Percentiles rank a stretch among this genome's conserved stretches.
Conservation (phyloP, 2,113 vertebrate genomes). For the Pachycephala philippinensis region DNA sequence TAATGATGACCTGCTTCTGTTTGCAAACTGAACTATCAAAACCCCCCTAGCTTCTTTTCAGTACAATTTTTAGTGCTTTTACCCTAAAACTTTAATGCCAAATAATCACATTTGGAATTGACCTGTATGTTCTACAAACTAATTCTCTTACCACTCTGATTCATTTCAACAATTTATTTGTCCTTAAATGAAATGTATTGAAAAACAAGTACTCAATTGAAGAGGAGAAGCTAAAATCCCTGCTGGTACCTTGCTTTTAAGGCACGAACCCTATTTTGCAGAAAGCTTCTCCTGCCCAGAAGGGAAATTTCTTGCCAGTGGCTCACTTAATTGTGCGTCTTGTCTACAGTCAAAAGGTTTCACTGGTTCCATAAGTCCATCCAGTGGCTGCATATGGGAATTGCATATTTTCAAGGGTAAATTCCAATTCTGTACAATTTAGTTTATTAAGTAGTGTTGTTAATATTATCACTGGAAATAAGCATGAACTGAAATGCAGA, state of each 20-base stretch:
- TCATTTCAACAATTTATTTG: background rate
- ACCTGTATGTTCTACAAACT: background rate
- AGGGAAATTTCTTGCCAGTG: background rate
- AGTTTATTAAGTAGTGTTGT: background rate
- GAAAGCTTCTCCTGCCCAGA: background rate
- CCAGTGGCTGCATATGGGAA: constrained; percentile 41
- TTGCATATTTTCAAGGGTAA: background rate
- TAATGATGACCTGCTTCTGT: background rate
- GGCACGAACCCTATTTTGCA: background rate
- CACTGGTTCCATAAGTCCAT: constrained; percentile 9
- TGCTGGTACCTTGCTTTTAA: background rate
- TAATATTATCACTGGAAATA: background rate
- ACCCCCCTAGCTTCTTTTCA: background rate
- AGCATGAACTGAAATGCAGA: background rate
- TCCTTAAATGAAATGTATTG: background rate
- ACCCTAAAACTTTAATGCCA: background rate
- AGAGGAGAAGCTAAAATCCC: background rate
- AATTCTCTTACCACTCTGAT: background rate
- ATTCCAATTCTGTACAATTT: background rate
- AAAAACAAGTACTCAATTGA: background rate
- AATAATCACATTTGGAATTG: background rate
- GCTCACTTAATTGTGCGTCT: background rate
- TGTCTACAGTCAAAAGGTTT: background rate
- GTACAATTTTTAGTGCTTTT: background rate
- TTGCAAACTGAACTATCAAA: background rate